Conservation (phyloP, 2,113 vertebrate species). For the Polyodon spathula region DNA sequence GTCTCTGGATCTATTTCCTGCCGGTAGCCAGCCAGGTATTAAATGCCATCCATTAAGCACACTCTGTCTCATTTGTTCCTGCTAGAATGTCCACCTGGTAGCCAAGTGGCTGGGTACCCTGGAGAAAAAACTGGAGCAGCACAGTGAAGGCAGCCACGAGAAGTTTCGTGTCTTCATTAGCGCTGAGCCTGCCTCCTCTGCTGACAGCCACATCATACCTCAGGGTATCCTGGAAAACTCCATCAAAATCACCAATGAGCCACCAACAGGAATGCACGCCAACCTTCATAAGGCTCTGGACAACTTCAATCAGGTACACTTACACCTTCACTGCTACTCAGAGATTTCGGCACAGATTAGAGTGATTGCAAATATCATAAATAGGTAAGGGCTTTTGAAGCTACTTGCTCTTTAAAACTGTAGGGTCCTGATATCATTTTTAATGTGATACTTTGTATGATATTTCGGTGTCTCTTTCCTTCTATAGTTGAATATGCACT, state of each 20-base stretch:
- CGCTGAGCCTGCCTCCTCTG: conserved; percentile 71
- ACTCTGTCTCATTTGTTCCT: background rate
- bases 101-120: conserved; percentile 78
- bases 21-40: too few species aligned
- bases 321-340: background rate
- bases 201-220: conserved; percentile 74
- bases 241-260: conserved; percentile 90
- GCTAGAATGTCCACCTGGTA: conserved; percentile 88
- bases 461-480: too few species aligned
- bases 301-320: conserved; percentile 84
- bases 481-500: too few species aligned
- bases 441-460: too few species aligned
- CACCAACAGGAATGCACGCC: conserved; percentile 77
- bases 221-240: conserved; percentile 89
- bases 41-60: conserved; percentile 2
- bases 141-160: conserved; percentile 57
- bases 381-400: too few species aligned
- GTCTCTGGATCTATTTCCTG: too few species aligned
- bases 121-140: conserved; percentile 84
- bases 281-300: conserved; percentile 92
- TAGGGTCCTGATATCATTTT: too few species aligned
- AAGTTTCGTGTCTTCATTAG: conserved; percentile 81
- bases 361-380: too few species aligned
- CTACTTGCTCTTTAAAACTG: too few species aligned
- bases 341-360: too few species aligned